Conservation (phyloP, 1,140 invertebrate genomes). For the Drosophila sucinea region DNA sequence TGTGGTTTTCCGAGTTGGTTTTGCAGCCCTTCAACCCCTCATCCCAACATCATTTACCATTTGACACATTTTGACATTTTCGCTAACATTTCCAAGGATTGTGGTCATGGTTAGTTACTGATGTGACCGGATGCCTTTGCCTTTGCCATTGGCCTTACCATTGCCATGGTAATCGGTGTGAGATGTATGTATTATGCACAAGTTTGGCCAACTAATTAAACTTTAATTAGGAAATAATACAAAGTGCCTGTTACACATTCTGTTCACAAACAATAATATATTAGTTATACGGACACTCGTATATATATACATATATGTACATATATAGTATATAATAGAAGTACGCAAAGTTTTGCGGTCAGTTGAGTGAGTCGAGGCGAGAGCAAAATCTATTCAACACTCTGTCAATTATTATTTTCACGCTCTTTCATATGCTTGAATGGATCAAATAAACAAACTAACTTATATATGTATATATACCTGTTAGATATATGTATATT, state of each 20-base stretch:
- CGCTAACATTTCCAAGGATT: slow-evolving; percentile 3
- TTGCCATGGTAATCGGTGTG: slow-evolving; percentile 8
- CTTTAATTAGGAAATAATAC: slow-evolving; percentile 23
- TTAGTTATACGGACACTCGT: not conserved
- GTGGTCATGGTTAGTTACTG: slow-evolving; percentile 8
- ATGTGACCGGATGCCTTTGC: not conserved
- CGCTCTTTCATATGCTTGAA: slow-evolving; percentile 17
- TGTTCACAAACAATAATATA: not conserved
- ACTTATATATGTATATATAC: slow-evolving; percentile 5
- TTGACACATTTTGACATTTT: slow-evolving; percentile 19
- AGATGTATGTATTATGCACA: slow-evolving; percentile 9
- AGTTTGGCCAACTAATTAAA: slow-evolving; percentile 28
- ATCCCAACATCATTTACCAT: not conserved
- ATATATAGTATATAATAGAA: not conserved
- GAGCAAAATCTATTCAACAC: not conserved
- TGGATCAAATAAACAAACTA: not conserved
- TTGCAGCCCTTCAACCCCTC: not conserved
- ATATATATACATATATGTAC: not conserved
- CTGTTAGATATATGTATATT: not conserved
- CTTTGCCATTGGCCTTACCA: not conserved
- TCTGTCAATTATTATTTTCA: slow-evolving; percentile 16
- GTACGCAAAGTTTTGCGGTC: slow-evolving; percentile 4
- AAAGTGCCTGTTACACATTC: slow-evolving; percentile 13
- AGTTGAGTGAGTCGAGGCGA: slow-evolving; percentile 2
- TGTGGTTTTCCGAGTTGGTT: slow-evolving; percentile 4